phyloP scores from a whole-genome alignment of 2,113 vertebrate genomes.

The Equus przewalskii region DNA sequence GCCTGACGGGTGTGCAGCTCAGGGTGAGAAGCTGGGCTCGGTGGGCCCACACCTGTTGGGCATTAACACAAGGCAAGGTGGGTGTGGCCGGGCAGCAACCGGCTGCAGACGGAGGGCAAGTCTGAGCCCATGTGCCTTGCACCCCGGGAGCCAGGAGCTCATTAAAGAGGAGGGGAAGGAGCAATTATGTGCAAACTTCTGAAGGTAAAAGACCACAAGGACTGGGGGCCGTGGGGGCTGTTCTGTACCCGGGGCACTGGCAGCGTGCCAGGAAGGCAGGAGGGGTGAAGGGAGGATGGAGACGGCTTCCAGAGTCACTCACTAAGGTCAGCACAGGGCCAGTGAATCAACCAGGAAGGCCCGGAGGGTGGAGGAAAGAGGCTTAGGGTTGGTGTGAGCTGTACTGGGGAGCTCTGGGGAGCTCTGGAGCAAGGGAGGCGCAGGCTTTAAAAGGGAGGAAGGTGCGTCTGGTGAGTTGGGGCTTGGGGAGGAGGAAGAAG shows the following conservation, averaged over 20 bases:
- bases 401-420: not conserved
- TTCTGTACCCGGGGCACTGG: not conserved
- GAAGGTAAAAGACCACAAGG: constrained; percentile 26
- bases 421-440: not conserved
- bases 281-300: not conserved
- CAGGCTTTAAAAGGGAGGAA: not conserved
- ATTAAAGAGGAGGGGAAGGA: constrained; percentile 74
- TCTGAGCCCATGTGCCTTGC: constrained; percentile 52
- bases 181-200: constrained; percentile 69
- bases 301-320: not conserved
- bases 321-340: not conserved
- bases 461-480: not conserved
- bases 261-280: not conserved
- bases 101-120: constrained; percentile 59
- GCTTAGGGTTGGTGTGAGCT: not conserved
- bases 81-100: constrained; percentile 31
- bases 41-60: constrained; percentile 8
- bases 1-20: not conserved
- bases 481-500: not conserved
- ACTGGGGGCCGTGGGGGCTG: not conserved
- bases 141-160: constrained; percentile 65
- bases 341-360: not conserved
- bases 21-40: not conserved
- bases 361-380: not conserved
- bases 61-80: constrained; percentile 4